phyloP scores from a whole-genome alignment of 2,113 vertebrate species.

The Oncorhynchus mykiss region DNA sequence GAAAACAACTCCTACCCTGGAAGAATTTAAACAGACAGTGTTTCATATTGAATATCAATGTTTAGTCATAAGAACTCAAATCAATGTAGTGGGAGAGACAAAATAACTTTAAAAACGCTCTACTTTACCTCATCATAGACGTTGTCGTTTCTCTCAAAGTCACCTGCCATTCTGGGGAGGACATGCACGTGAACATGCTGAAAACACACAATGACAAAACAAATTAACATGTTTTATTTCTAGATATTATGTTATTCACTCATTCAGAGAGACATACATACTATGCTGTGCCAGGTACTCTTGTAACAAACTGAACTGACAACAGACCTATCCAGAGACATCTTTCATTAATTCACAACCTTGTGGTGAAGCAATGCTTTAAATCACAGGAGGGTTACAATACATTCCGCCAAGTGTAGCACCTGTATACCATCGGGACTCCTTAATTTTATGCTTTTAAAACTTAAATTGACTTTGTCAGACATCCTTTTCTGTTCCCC shows the following conservation, averaged over 20 bases:
- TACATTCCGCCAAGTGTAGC: constrained; percentile 43
- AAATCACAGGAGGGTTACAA: constrained; percentile 50
- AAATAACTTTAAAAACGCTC: neutral
- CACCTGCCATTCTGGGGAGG: constrained; percentile 79
- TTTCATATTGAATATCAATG: neutral
- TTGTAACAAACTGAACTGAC: constrained; percentile 41
- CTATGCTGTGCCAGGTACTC: constrained; percentile 30
- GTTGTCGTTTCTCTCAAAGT: constrained; percentile 83
- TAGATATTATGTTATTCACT: neutral
- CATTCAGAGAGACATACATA: constrained; percentile 15
- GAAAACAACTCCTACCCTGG: neutral
- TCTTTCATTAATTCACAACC: constrained; percentile 53
- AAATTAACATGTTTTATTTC: constrained; percentile 18
- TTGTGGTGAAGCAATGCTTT: constrained; percentile 24
- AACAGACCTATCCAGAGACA: constrained; percentile 30
- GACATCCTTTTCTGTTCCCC: constrained; percentile 31
- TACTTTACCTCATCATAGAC: constrained; percentile 80
- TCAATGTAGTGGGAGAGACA: neutral
- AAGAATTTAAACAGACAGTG: neutral
- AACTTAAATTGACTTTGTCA: constrained; percentile 64
- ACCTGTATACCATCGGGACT: constrained; percentile 50
- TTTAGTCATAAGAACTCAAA: neutral
- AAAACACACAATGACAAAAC: constrained; percentile 38
- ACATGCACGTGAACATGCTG: constrained; percentile 89
- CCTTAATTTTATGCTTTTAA: constrained; percentile 50